Conservation (phyloP, 2,113 vertebrate species). For the Columba livia region DNA sequence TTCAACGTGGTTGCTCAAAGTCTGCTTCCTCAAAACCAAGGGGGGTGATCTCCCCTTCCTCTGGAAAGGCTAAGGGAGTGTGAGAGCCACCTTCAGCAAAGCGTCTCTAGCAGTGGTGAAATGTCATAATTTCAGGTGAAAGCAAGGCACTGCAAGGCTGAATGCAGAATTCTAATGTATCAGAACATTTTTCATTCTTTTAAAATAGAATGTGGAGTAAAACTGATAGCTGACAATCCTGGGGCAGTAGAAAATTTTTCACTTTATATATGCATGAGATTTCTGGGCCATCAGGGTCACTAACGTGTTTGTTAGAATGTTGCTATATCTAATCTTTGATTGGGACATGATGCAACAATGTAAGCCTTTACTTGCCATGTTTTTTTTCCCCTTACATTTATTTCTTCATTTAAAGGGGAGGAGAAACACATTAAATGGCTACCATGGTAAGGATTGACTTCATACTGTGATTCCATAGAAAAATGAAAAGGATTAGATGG, state of each 20-base stretch:
- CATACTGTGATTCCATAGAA: not conserved
- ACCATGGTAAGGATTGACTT: not conserved
- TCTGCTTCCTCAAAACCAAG: not conserved
- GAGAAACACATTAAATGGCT: not conserved
- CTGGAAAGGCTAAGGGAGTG: not conserved
- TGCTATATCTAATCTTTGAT: not conserved
- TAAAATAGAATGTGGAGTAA: not conserved
- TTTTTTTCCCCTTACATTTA: not conserved
- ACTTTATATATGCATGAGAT: not conserved
- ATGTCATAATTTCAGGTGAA: not conserved
- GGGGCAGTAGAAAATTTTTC: not conserved
- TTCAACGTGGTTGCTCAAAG: not conserved
- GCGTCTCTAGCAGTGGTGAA: not conserved
- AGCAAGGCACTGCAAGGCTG: not conserved
- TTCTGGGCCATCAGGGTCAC: not conserved
- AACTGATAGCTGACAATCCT: not conserved
- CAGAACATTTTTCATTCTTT: not conserved
- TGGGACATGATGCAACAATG: not conserved
- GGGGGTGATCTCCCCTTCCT: not conserved
- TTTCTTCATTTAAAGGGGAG: not conserved
- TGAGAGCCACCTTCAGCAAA: not conserved
- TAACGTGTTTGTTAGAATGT: not conserved
- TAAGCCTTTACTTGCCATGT: not conserved
- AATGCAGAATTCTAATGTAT: not conserved
- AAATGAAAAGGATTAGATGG: not conserved